A percentile compares a stretch with the other conserved stretches of the same genome.
These are phyloP conservation scores for Archivesica marissinica DNA, from an alignment of 1,140 invertebrate genomes.

Conservation along the genomic window DNA sequence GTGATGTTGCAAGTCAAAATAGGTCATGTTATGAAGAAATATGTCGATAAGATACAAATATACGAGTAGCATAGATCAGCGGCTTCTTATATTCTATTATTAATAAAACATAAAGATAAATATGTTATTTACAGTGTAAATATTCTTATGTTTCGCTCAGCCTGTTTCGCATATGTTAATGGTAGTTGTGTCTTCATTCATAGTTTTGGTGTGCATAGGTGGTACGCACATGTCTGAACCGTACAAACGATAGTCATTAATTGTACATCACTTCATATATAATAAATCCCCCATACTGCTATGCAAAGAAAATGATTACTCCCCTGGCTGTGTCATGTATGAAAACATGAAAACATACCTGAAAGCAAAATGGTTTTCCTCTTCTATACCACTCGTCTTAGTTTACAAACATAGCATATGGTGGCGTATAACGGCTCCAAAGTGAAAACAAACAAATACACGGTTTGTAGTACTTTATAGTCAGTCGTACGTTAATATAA, in stretches of 20 bases:
- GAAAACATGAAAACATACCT: background rate
- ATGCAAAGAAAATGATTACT: slow-evolving; percentile 1
- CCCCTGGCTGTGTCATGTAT: background rate
- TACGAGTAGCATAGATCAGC: too few relatives aligned
- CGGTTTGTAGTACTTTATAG: background rate
- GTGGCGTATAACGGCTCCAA: background rate
- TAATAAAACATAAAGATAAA: too few relatives aligned
- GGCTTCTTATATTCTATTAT: too few relatives aligned
- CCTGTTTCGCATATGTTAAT: too few relatives aligned
- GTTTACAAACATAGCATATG: slow-evolving; percentile 24
- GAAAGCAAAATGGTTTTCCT: background rate
- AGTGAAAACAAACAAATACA: slow-evolving; percentile 28
- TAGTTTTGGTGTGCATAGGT: too few relatives aligned
- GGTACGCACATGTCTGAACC: background rate
- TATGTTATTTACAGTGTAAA: too few relatives aligned
- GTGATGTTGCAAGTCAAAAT: too few relatives aligned
- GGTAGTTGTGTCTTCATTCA: too few relatives aligned
- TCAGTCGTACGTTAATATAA: too few relatives aligned
- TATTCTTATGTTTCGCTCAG: too few relatives aligned
- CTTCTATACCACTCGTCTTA: background rate
- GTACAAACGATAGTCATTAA: slow-evolving; percentile 5
- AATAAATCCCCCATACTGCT: background rate
- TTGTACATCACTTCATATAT: slow-evolving; percentile 15
- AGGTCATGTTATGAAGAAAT: too few relatives aligned
- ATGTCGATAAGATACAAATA: too few relatives aligned